Evolutionary conservation across 2,797 vertebrate species (phyloP), one percentile per base, ranked within the genome.

Genomic region (Lagocephalus sceleratus): DNA sequence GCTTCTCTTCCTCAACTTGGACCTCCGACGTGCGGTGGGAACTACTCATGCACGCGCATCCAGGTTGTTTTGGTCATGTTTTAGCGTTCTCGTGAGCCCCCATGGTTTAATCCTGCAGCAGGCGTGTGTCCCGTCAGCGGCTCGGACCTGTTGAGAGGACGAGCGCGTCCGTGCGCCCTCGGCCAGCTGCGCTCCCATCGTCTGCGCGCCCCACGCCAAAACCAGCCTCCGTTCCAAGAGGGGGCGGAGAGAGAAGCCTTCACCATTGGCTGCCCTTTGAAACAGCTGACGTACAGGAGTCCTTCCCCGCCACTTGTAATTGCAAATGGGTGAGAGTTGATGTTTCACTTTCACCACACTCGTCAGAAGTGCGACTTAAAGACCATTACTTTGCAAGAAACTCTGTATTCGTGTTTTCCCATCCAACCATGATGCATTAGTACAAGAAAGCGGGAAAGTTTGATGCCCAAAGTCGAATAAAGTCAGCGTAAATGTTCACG

Each of bases 161-260:
- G 39, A 12, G 42, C 43, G 21, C 43, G 55, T 69, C 39, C 57
- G 14, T 35, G 40, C 40, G 8, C n/a, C 7, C 17, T 46, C 69
- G 69, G 63, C 82, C 62, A 87, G 73, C 79, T 88, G 73, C 73
- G 78, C 82, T 86, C 73, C 69, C 32, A 14, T 9, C 26, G 26
- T 35, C 32, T 35, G 32, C 11, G 4, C 32, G 2, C 32, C 4
- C 4, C 32, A 35, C 32, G 12, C 32, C 14, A 32, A 32, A 32
- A 2, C 29, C 29, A 32, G 7, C 29, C 11, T 48, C 57, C 17
- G 38, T 22, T 53, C 14, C 52, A 8, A 51, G 7, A 26, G 1
- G 54, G 26, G 22, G 25, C 20, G 16, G 54, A n/a, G 54, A n/a
- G 55, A 47, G 51, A 49, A 45, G 61, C 61, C 54, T 47, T 66